These are phyloP conservation scores for Lissocephala sabroskyi DNA, from an alignment of 2,888 invertebrate species.

Conservation along the genomic window DNA sequence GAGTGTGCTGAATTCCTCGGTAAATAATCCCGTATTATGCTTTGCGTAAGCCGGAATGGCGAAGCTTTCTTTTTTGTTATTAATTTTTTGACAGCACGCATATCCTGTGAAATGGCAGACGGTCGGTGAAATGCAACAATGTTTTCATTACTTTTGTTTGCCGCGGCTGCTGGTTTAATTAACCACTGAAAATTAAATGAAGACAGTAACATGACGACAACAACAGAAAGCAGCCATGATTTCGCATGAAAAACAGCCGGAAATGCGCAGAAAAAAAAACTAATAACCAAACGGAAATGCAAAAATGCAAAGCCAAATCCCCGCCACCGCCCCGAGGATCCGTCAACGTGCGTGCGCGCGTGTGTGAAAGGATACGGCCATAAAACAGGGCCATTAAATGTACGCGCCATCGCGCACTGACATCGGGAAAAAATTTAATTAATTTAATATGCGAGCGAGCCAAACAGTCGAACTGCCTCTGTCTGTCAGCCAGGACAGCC, in stretches of 20 bases:
- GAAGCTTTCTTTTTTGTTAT: too few relatives aligned
- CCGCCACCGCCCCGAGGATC: neutral
- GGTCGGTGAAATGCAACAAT: too few relatives aligned
- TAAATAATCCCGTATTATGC: too few relatives aligned
- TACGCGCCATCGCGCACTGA: conserved; percentile 30
- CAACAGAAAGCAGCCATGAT: conserved; percentile 28
- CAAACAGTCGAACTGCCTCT: conserved; percentile 11
- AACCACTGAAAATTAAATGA: conserved; percentile 52
- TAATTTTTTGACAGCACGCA: too few relatives aligned
- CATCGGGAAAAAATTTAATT: conserved; percentile 53
- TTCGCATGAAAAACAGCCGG: conserved; percentile 46
- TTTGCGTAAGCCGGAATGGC: too few relatives aligned
- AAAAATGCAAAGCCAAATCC: conserved; percentile 32
- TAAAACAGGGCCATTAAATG: conserved; percentile 61
- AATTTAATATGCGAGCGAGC: conserved; percentile 52
- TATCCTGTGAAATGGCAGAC: too few relatives aligned
- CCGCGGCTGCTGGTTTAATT: conserved; percentile 42
- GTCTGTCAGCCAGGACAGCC: too few relatives aligned
- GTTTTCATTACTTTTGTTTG: neutral
- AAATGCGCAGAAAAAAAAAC: conserved; percentile 54
- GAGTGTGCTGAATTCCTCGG: too few relatives aligned
- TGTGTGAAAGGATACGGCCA: conserved; percentile 40
- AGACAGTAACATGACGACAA: conserved; percentile 53
- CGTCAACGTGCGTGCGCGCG: neutral
- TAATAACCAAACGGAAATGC: conserved; percentile 64